Conservation (phyloP, 2,888 invertebrate genomes). For the Amphipoea oculea region DNA sequence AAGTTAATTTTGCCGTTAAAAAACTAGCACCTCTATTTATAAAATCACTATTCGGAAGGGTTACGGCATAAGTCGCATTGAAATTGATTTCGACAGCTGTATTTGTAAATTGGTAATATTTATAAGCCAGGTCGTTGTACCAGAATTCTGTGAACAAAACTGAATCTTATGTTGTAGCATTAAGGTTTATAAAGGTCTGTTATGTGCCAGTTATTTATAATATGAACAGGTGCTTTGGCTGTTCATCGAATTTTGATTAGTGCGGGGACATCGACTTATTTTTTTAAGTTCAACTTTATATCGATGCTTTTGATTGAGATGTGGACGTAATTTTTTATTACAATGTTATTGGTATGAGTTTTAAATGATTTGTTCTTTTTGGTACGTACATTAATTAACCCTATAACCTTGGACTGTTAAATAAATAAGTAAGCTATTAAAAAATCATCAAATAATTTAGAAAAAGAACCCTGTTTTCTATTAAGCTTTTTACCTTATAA, state of each 20-base stretch:
- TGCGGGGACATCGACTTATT: slow-evolving; percentile 71
- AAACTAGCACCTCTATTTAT: slow-evolving; percentile 50
- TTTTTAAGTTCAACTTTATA: slow-evolving; percentile 57
- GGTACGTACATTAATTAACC: slow-evolving; percentile 2
- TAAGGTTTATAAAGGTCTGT: slow-evolving; percentile 39
- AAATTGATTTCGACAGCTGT: slow-evolving; percentile 59
- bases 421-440: not conserved
- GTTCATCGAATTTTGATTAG: slow-evolving; percentile 70
- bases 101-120: slow-evolving; percentile 59
- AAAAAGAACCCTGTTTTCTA: not conserved
- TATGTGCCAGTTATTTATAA: slow-evolving; percentile 43
- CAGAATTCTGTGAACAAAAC: slow-evolving; percentile 8
- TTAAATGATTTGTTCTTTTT: slow-evolving; percentile 24
- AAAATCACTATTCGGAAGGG: slow-evolving; percentile 44
- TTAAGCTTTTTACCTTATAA: not conserved
- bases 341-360: slow-evolving; percentile 1
- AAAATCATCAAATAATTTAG: not conserved
- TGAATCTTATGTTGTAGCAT: not conserved
- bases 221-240: slow-evolving; percentile 61
- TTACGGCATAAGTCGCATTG: slow-evolving; percentile 43
- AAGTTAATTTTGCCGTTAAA: slow-evolving; percentile 60
- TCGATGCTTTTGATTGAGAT: slow-evolving; percentile 55
- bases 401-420: slow-evolving; percentile 28
- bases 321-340: slow-evolving; percentile 41
- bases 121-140: slow-evolving; percentile 36